These are phyloP conservation scores for Phorcus lineatus DNA, from an alignment of 2,888 invertebrate genomes.

Conservation along the genomic window DNA sequence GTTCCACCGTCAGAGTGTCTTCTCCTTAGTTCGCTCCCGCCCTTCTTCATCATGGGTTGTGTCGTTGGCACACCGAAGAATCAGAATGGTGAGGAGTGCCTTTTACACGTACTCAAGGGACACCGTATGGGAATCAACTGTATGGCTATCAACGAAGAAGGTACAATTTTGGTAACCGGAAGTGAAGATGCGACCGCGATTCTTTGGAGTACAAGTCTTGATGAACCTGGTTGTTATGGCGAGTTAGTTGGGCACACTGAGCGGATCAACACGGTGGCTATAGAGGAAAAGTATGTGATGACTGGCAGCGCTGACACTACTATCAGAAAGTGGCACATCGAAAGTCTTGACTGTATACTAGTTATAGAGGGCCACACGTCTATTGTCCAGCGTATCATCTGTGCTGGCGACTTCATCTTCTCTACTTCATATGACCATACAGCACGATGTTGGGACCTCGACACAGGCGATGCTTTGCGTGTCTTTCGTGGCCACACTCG, in stretches of 20 bases:
- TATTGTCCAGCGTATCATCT: not conserved
- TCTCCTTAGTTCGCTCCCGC: too few species aligned
- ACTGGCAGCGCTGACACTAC: conserved; percentile 1
- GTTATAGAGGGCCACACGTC: not conserved
- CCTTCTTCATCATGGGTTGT: not conserved
- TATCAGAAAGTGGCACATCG: not conserved
- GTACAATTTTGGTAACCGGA: conserved; percentile 6
- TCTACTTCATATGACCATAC: conserved; percentile 3
- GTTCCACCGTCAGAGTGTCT: too few species aligned
- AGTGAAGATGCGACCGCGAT: conserved; percentile 3
- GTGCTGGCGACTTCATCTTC: conserved; percentile 15
- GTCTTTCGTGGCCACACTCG: not conserved
- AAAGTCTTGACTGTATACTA: not conserved
- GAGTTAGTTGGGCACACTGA: conserved; percentile 4
- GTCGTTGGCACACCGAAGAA: not conserved
- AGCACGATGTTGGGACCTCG: conserved; percentile 6
- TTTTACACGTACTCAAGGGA: not conserved
- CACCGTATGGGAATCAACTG: conserved; percentile 3
- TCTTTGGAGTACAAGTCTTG: conserved; percentile 8
- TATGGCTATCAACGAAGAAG: conserved; percentile 15
- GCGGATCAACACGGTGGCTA: not conserved
- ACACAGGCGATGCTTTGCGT: not conserved
- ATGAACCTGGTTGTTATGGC: conserved; percentile 1
- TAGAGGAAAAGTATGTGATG: not conserved
- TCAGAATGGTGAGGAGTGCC: conserved; percentile 12